Evolutionary conservation across 2,113 vertebrate genomes (phyloP), one percentile per base, ranked within the genome.

Genomic region (Corynorhinus townsendii): DNA sequence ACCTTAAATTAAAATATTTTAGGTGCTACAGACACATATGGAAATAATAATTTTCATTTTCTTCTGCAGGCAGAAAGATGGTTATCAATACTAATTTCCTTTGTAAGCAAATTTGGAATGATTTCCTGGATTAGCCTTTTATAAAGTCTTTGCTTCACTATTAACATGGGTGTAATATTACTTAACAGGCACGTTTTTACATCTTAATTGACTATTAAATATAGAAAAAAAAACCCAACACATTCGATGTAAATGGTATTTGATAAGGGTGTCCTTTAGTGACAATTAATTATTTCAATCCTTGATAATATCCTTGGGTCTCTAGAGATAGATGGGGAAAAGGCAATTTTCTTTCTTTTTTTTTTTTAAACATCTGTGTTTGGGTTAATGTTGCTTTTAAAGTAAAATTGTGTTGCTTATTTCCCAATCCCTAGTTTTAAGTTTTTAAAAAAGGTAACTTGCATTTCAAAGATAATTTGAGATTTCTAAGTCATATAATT

Each of bases 261-360:
- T 97, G 85, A 69, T 77, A 95, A 97, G 56, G 90, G 28, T 88
- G 49, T 93, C 68, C 68, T 95, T 96, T 85, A 91, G 59, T 91
- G 86, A 62, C 69, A 95, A 93, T 96, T 97, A 96, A 97, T 97
- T 97, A 90, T 96, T 95, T 97, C 26, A 66, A 49, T 77, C 40
- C 49, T 97, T 96, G 73, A 76, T 97, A 94, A 91, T 66, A 89
- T 89, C 75, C 30, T 28, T 49, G 49, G 35, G 66, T 88, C 95
- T 94, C 90, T 89, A 30, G 85, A 96, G 85, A 85, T 10, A 68
- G 43, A 40, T 64, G 28, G 45, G 22, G 62, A 35, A 79, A 88
- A 68, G 19, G 69, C 9, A 85, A 90, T 92, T 96, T 96, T 43
- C 45, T 84, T 83, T 92, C 82, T 77, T 59, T 56, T 40, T 75